Evolutionary conservation across 2,888 invertebrate genomes (phyloP).

Genomic region (Eretmocerus hayati): DNA sequence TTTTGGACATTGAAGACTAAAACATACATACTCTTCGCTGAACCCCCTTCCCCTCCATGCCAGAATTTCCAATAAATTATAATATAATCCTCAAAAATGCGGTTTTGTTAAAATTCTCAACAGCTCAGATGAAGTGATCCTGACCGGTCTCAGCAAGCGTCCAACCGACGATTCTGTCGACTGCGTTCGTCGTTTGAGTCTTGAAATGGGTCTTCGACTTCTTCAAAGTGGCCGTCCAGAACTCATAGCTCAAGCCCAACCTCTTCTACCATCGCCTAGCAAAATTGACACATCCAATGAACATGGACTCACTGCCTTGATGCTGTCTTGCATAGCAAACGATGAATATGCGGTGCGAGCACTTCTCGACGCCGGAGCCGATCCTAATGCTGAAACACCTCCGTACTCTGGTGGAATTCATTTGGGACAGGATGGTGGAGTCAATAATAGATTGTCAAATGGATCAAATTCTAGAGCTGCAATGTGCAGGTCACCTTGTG

Average conservation of each 20-base stretch:
- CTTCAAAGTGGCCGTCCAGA: slow-evolving; percentile 74
- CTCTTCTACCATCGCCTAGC: slow-evolving; percentile 66
- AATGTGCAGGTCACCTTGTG: too few species aligned
- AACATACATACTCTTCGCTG: too few species aligned
- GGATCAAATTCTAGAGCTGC: too few species aligned
- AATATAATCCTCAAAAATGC: too few species aligned
- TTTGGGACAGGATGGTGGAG: too few species aligned
- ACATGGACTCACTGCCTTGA: slow-evolving; percentile 72
- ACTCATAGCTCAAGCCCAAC: slow-evolving; percentile 68
- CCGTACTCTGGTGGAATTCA: too few species aligned
- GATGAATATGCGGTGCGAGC: slow-evolving; percentile 69
- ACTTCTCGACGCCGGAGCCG: slow-evolving; percentile 73
- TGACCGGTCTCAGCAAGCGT: slow-evolving; percentile 40
- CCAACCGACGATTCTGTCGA: slow-evolving; percentile 49
- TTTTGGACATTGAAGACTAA: too few species aligned
- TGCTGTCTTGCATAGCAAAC: slow-evolving; percentile 74
- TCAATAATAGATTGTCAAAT: too few species aligned
- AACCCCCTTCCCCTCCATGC: too few species aligned
- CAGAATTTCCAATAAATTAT: too few species aligned
- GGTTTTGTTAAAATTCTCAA: too few species aligned
- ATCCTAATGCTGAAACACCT: slow-evolving; percentile 75
- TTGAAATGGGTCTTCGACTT: slow-evolving; percentile 74
- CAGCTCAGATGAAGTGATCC: slow-evolving; percentile 55
- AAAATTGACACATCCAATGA: slow-evolving; percentile 71
- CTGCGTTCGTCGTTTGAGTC: slow-evolving; percentile 59